These are phyloP conservation scores for Parazoanthus atlanticus DNA, from an alignment of 92 coral and sea anemone species.

Conservation along the genomic window DNA sequence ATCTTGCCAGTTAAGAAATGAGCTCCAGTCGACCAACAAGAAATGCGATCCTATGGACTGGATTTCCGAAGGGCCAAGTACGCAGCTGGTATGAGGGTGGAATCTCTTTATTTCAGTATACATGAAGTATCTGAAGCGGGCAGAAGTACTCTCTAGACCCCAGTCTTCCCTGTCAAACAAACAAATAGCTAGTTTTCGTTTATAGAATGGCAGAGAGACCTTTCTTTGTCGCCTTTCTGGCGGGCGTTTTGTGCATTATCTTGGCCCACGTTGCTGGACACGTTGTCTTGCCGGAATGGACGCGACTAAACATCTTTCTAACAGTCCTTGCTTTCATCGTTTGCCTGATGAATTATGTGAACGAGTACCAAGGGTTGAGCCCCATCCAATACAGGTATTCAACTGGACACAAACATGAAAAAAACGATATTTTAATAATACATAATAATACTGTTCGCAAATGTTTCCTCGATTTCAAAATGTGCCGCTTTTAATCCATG, in stretches of 20 bases:
- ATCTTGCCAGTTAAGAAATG: too few relatives aligned
- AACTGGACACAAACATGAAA: neutral
- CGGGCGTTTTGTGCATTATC: constrained; percentile 49
- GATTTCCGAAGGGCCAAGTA: too few relatives aligned
- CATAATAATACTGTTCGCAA: too few relatives aligned
- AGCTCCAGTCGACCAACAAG: too few relatives aligned
- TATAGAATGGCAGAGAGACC: constrained; percentile 68
- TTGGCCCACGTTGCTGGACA: constrained; percentile 24
- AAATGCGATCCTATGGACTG: too few relatives aligned
- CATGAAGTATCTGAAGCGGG: too few relatives aligned
- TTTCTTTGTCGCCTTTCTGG: constrained; percentile 68
- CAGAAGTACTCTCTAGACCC: neutral
- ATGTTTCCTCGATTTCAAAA: too few relatives aligned
- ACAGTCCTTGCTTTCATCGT: constrained; percentile 46
- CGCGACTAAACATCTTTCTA: constrained; percentile 52
- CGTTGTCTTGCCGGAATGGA: constrained; percentile 69
- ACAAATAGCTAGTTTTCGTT: too few relatives aligned
- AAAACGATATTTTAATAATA: too few relatives aligned
- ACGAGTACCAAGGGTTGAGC: constrained; percentile 68
- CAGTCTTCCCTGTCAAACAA: neutral
- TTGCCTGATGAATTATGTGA: constrained; percentile 60
- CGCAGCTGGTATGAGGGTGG: too few relatives aligned
- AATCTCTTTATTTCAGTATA: too few relatives aligned
- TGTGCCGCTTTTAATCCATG: too few relatives aligned
- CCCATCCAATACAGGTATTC: constrained; percentile 76